Conservation (phyloP, 2,888 invertebrate species). For the Sipha maydis region DNA sequence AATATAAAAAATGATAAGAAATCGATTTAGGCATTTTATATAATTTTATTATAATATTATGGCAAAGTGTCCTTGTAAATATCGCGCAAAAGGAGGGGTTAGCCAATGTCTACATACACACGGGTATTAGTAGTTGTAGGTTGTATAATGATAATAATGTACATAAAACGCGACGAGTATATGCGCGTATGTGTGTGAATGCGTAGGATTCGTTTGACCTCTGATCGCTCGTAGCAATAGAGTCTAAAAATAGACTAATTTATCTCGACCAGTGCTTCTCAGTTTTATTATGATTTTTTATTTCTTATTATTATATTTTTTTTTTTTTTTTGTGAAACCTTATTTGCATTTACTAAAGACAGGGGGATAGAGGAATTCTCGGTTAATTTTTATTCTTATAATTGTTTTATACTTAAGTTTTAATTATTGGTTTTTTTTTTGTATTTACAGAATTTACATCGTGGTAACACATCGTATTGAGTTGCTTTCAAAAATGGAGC, state of each 20-base stretch:
- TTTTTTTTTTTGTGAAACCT: neutral
- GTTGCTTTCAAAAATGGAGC: constrained; percentile 58
- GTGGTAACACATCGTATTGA: constrained; percentile 44
- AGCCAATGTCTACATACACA: constrained; percentile 20
- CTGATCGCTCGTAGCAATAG: constrained; percentile 56
- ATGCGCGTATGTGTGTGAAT: constrained; percentile 17
- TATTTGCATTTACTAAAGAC: neutral
- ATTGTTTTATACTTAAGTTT: neutral
- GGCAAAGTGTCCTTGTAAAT: constrained; percentile 46
- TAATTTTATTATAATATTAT: neutral
- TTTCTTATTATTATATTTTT: neutral
- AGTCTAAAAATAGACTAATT: constrained; percentile 58
- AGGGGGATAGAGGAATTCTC: neutral
- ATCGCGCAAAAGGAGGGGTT: neutral
- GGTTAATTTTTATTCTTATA: neutral
- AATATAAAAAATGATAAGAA: constrained; percentile 2
- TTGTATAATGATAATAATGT: constrained; percentile 57
- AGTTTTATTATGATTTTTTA: constrained; percentile 37
- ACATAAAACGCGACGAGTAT: constrained; percentile 35
- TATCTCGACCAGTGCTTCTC: constrained; percentile 62
- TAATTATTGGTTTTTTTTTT: constrained; percentile 3
- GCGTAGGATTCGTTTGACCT: constrained; percentile 62
- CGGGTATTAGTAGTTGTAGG: constrained; percentile 44
- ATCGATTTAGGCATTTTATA: constrained; percentile 33
- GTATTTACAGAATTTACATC: constrained; percentile 47